phyloP scores from a whole-genome alignment of 2,888 invertebrate genomes.

The Parnassius orleans region DNA sequence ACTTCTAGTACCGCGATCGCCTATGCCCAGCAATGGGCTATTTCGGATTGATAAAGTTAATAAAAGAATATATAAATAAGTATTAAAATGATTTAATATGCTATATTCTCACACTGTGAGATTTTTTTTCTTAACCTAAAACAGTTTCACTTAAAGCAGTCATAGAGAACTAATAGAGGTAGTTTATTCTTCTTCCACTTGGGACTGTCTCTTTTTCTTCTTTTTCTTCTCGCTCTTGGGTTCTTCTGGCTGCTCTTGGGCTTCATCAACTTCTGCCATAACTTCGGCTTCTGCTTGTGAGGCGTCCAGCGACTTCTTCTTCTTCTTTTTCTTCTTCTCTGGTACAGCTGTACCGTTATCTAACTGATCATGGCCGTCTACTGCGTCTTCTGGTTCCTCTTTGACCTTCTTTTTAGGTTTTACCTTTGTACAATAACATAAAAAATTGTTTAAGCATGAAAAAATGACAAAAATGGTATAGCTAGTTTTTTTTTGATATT shows the following conservation, averaged over 20 bases:
- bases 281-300: constrained; percentile 42
- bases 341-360: constrained; percentile 41
- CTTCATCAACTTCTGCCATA: constrained; percentile 34
- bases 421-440: constrained; percentile 39
- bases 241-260: constrained; percentile 39
- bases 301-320: constrained; percentile 69
- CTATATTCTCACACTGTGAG: constrained; percentile 25
- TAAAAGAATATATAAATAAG: too few species aligned
- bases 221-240: constrained; percentile 67
- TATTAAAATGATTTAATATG: constrained; percentile 1
- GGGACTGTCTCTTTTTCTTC: constrained; percentile 67
- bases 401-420: constrained; percentile 61
- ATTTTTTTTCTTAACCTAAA: constrained; percentile 17
- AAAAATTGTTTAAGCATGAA: not conserved
- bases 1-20: not conserved
- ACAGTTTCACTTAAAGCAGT: constrained; percentile 10
- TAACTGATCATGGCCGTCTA: constrained; percentile 34
- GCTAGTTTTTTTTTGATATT: too few species aligned
- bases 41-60: not conserved
- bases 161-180: constrained; percentile 33
- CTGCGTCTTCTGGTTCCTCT: constrained; percentile 36
- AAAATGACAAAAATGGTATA: too few species aligned
- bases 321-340: constrained; percentile 74
- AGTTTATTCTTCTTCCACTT: constrained; percentile 53
- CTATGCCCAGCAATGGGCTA: not conserved